Evolutionary conservation across 2,888 invertebrate genomes (phyloP), one percentile per base, ranked within the genome.

Genomic region (Scaptomyza tumidula): DNA sequence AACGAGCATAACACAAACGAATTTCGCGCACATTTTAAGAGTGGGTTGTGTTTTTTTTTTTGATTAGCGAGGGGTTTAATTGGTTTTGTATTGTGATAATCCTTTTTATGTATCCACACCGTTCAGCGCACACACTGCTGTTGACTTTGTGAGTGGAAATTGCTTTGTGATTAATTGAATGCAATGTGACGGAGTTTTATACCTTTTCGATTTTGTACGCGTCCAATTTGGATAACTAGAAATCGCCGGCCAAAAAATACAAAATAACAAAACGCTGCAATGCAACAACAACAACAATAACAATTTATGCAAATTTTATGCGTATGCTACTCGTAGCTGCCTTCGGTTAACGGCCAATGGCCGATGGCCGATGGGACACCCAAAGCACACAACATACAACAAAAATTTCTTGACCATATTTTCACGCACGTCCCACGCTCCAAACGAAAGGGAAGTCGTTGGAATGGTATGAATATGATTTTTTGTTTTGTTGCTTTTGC

Each of bases 131-230:
- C 68, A 72, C 72, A 68, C 73, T 83, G 79, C 84, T 89, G 89
- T 89, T 90, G 88, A 89, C 87, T 86, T 80, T 84, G 80, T 85
- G 90, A 86, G 89, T 85, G 90, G 88, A 77, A 89, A 87, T 78
- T 87, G 90, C 86, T 91, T 91, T 91, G 91, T 91, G 91, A 90
- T 91, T 91, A 89, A 91, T 91, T 83, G 86, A 84, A 89, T 88
- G 89, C 81, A 86, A 85, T 86, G 81, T 75, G 70, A 72, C 80
- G 86, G 80, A 88, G 71, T 90, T 91, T 91, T 91, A 91, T 91
- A 91, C 88, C 57, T 74, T 88, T 86, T 72, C 70, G 58, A 81
- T 62, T 53, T 53, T 68, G 67, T 44, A 65, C 65, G 84, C 69
- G 83, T 79, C 88, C 89, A 80, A 88, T 86, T 88, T 82, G 59